Evolutionary conservation across 2,797 vertebrate species (phyloP).

Genomic region (Danio choprae): DNA sequence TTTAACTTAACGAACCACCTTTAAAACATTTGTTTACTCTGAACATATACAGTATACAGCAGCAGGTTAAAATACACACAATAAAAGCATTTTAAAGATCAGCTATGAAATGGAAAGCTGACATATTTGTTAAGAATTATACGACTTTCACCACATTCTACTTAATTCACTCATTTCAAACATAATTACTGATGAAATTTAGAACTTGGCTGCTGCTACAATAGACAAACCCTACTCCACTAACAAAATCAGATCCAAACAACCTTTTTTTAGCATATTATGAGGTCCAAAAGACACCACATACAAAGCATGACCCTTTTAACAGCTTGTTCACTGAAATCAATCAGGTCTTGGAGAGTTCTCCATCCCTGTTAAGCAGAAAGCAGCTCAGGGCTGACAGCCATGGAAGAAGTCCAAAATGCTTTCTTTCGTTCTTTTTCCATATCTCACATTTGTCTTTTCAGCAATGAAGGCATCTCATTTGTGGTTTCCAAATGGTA

Average conservation of each 20-base stretch:
- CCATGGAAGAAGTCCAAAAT: conserved; percentile 26
- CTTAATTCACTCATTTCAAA: neutral
- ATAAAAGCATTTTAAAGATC: neutral
- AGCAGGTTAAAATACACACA: neutral
- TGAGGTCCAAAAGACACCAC: neutral
- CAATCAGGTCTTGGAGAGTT: conserved; percentile 14
- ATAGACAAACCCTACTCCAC: neutral
- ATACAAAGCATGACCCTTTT: conserved; percentile 11
- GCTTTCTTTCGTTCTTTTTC: neutral
- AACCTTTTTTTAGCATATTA: neutral
- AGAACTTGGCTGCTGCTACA: neutral
- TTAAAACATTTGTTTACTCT: too few species aligned
- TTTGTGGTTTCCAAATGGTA: neutral
- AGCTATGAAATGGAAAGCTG: neutral
- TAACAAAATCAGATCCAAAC: neutral
- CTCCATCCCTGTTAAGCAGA: neutral
- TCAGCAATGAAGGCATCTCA: neutral
- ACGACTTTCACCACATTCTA: neutral
- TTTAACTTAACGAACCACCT: too few species aligned
- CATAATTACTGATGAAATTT: neutral
- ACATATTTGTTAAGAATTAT: neutral
- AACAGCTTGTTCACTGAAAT: conserved; percentile 25
- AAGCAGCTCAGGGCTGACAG: conserved; percentile 5
- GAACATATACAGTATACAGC: too few species aligned
- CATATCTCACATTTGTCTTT: neutral